These are phyloP conservation scores for Aphodius granarius DNA, from an alignment of 2,888 invertebrate genomes.

Conservation along the genomic window DNA sequence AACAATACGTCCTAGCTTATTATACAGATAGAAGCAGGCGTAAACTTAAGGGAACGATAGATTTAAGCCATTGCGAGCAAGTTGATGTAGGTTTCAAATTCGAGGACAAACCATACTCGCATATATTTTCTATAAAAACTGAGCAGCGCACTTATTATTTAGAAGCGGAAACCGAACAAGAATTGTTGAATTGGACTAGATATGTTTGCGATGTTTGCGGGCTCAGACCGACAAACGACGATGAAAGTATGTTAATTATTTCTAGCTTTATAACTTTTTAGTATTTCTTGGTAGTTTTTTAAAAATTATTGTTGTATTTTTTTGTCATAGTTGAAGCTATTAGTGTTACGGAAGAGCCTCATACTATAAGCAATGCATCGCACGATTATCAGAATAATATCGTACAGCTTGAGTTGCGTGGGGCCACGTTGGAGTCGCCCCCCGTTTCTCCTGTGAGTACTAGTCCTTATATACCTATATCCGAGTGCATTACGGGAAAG, in stretches of 20 bases:
- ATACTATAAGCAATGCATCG: neutral
- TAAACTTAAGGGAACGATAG: constrained; percentile 85
- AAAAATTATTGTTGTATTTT: neutral
- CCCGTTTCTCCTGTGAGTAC: constrained; percentile 57
- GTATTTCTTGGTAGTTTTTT: neutral
- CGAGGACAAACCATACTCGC: constrained; percentile 78
- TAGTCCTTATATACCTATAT: constrained; percentile 89
- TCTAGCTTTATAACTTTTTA: neutral
- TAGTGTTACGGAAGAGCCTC: constrained; percentile 19
- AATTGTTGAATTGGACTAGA: constrained; percentile 95
- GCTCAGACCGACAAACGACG: constrained; percentile 69
- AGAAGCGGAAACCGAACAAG: constrained; percentile 87
- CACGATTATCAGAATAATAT: constrained; percentile 7
- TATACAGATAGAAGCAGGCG: constrained; percentile 86
- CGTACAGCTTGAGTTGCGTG: neutral
- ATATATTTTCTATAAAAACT: constrained; percentile 88
- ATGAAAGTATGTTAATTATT: constrained; percentile 45
- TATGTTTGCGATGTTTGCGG: constrained; percentile 92
- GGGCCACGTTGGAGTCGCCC: constrained; percentile 20
- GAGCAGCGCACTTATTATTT: constrained; percentile 88
- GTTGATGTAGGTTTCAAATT: constrained; percentile 86
- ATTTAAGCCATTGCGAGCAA: constrained; percentile 95
- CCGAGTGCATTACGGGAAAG: constrained; percentile 87
- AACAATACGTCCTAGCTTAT: constrained; percentile 92
- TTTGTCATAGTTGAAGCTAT: neutral